phyloP scores from a whole-genome alignment of 2,797 vertebrate species.

The Enoplosus armatus region DNA sequence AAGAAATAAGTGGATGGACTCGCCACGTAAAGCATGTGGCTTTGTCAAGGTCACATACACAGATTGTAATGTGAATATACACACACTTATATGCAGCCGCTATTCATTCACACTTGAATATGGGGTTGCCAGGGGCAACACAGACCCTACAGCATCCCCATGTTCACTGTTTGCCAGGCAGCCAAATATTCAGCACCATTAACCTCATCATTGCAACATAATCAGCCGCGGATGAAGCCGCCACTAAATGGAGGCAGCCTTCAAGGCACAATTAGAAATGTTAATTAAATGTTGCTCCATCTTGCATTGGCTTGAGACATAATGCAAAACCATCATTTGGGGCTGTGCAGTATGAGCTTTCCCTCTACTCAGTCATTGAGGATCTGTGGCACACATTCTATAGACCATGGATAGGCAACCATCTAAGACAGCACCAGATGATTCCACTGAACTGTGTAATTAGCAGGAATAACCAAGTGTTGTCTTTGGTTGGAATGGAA shows the following conservation, averaged over 20 bases:
- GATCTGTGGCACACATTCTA: slow-evolving; percentile 7
- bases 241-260: slow-evolving; percentile 73
- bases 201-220: slow-evolving; percentile 75
- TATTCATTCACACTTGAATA: slow-evolving; percentile 53
- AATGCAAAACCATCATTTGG: slow-evolving; percentile 52
- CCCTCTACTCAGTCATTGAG: slow-evolving; percentile 13
- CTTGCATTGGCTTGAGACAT: slow-evolving; percentile 66
- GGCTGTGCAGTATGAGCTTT: slow-evolving; percentile 35
- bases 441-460: slow-evolving; percentile 57
- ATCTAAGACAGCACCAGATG: slow-evolving; percentile 39
- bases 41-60: slow-evolving; percentile 44
- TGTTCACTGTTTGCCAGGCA: slow-evolving; percentile 63
- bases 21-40: neutral
- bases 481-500: slow-evolving; percentile 31
- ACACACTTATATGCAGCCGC: slow-evolving; percentile 7
- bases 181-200: slow-evolving; percentile 75
- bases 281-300: slow-evolving; percentile 80
- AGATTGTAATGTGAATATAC: slow-evolving; percentile 29
- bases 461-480: slow-evolving; percentile 40
- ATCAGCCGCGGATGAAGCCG: slow-evolving; percentile 73
- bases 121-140: slow-evolving; percentile 66
- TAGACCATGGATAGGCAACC: slow-evolving; percentile 42
- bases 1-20: slow-evolving; percentile 18
- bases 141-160: slow-evolving; percentile 50
- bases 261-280: slow-evolving; percentile 79